Percentiles rank a stretch among this genome's conserved stretches.
Evolutionary conservation across 2,797 vertebrate species (phyloP).

Genomic region (Sebastes minor): DNA sequence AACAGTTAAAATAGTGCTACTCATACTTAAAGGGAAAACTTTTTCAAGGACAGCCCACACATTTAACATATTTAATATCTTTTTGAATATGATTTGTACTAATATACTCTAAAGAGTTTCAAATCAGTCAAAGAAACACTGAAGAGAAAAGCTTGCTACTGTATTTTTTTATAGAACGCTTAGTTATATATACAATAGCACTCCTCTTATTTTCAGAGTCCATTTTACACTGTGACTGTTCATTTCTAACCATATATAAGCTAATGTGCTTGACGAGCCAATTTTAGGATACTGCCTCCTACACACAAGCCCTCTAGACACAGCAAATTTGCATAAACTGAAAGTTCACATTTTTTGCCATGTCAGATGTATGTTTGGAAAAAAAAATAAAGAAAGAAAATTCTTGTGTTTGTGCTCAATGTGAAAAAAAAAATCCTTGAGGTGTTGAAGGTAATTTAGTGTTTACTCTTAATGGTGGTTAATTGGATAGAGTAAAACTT

Average conservation of each 20-base stretch:
- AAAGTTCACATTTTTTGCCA: constrained; percentile 74
- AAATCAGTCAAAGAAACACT: constrained; percentile 36
- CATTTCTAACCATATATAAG: constrained; percentile 70
- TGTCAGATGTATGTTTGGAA: constrained; percentile 70
- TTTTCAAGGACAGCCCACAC: constrained; percentile 68
- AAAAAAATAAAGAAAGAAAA: constrained; percentile 42
- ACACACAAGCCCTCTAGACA: constrained; percentile 63
- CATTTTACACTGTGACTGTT: constrained; percentile 66
- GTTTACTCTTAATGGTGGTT: constrained; percentile 69
- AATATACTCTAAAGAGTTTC: constrained; percentile 49
- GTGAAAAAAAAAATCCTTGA: constrained; percentile 69
- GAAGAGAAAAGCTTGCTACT: constrained; percentile 65
- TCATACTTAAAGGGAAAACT: constrained; percentile 25
- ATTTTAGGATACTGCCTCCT: constrained; percentile 64
- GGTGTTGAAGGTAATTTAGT: constrained; percentile 73
- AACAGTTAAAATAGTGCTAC: not conserved
- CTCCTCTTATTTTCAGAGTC: constrained; percentile 53
- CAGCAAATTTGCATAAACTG: constrained; percentile 53
- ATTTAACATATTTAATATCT: constrained; percentile 67
- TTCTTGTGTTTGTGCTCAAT: constrained; percentile 80
- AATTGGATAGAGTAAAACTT: constrained; percentile 68
- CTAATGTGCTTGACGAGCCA: constrained; percentile 65
- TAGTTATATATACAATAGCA: constrained; percentile 53
- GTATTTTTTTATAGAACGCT: constrained; percentile 80
- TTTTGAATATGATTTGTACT: constrained; percentile 60